phyloP scores from a whole-genome alignment of 2,797 vertebrate genomes.

The Nasua narica region DNA sequence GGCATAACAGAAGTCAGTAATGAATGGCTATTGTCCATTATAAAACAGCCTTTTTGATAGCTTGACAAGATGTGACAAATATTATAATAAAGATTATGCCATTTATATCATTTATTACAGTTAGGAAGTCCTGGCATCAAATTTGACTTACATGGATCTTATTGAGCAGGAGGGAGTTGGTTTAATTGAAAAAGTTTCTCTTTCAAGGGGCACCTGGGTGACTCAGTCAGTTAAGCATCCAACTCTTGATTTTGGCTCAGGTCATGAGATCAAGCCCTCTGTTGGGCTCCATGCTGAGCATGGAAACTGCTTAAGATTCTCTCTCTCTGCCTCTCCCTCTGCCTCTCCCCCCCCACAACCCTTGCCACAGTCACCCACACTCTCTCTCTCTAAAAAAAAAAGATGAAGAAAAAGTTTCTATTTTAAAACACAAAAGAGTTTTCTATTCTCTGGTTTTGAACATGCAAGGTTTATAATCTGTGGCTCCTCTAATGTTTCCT shows the following conservation, averaged over 20 bases:
- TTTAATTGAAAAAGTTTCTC: conserved; percentile 56
- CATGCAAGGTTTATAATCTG: background rate
- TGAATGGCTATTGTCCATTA: background rate
- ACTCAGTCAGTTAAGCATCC: background rate
- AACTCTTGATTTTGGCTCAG: background rate
- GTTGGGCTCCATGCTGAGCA: background rate
- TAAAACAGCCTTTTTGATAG: conserved; percentile 29
- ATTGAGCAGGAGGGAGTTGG: background rate
- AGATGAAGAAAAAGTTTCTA: conserved; percentile 20
- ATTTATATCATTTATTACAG: conserved; percentile 40
- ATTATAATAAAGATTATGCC: conserved; percentile 26
- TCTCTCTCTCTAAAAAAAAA: background rate
- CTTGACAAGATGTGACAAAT: conserved; percentile 25
- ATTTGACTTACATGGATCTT: conserved; percentile 53
- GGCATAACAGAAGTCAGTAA: background rate
- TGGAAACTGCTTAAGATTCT: background rate
- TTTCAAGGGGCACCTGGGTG: background rate
- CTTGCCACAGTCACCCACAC: background rate
- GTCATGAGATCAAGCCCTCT: background rate
- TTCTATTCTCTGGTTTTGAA: background rate
- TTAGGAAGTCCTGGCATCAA: conserved; percentile 25
- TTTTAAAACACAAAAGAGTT: conserved; percentile 4
- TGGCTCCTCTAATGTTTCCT: background rate
- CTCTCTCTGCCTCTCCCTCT: background rate
- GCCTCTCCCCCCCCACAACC: background rate